Percentiles rank a stretch among this genome's conserved stretches.
Conservation (phyloP, 2,888 invertebrate species). For the Cephus rjabovi region DNA sequence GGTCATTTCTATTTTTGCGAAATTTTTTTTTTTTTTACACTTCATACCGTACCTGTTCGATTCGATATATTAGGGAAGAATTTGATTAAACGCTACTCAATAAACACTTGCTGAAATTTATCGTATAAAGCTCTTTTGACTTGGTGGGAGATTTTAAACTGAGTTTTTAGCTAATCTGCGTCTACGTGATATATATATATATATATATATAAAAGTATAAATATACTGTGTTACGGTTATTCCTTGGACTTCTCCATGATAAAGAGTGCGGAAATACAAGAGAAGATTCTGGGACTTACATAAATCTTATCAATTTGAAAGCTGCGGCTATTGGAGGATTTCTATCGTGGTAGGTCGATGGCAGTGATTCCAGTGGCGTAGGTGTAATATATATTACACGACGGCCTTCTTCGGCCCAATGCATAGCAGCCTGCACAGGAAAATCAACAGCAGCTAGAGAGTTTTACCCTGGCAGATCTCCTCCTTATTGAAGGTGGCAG, state of each 20-base stretch:
- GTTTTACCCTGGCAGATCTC: not conserved
- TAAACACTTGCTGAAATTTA: not conserved
- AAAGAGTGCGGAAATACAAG: not conserved
- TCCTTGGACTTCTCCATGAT: not conserved
- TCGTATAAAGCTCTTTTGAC: not conserved
- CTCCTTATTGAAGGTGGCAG: too few relatives aligned
- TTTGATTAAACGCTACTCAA: not conserved
- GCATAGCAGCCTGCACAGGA: constrained; percentile 51
- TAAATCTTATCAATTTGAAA: constrained; percentile 57
- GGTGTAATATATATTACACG: constrained; percentile 55
- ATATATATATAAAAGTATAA: too few relatives aligned
- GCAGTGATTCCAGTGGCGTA: constrained; percentile 46
- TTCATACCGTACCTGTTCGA: not conserved
- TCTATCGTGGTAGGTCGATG: constrained; percentile 55
- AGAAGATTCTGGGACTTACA: constrained; percentile 41
- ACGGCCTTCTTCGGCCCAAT: constrained; percentile 57
- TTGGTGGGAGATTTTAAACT: not conserved
- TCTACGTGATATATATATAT: too few relatives aligned
- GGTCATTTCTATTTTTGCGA: not conserved
- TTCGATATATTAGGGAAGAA: not conserved
- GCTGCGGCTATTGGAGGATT: constrained; percentile 43
- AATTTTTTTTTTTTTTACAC: not conserved
- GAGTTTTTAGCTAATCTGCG: not conserved
- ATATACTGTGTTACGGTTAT: not conserved
- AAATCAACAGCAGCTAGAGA: not conserved